A percentile compares a stretch with the other conserved stretches of the same genome.
Conservation (phyloP, 30 jellyfish, hydroid and myxozoan species). For the Turritopsis rubra region DNA sequence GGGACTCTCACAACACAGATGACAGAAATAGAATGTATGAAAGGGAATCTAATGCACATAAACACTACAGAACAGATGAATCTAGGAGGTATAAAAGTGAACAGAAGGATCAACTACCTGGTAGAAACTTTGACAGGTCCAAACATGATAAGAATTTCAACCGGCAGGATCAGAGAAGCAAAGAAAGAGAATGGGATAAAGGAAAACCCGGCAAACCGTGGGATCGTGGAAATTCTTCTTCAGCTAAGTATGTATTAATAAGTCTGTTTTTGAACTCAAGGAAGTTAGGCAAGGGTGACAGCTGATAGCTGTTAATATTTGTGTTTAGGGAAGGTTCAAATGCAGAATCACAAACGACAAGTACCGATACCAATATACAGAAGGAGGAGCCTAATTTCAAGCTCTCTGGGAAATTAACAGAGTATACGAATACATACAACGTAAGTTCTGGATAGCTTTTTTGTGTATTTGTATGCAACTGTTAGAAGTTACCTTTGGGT, state of each 20-base stretch:
- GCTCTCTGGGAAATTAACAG: conserved; percentile 93
- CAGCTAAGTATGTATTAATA: not conserved
- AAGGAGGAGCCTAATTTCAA: conserved; percentile 91
- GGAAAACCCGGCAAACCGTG: conserved; percentile 1
- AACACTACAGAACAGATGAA: not conserved
- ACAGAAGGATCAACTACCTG: not conserved
- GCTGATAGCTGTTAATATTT: too few species aligned
- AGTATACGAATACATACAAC: conserved; percentile 89
- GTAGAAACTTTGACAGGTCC: not conserved
- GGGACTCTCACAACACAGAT: not conserved
- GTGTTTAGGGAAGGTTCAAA: not conserved
- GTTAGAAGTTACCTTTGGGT: not conserved
- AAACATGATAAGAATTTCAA: not conserved
- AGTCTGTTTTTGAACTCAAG: too few species aligned
- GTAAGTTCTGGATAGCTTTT: too few species aligned
- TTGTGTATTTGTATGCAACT: too few species aligned
- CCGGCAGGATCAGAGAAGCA: conserved; percentile 4
- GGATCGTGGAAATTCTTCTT: not conserved
- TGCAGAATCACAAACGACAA: not conserved
- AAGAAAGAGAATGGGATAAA: conserved; percentile 32
- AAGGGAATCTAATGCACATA: not conserved
- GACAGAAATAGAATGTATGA: not conserved
- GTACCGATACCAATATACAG: conserved; percentile 1
- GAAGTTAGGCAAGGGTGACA: too few species aligned
- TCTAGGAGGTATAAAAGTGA: not conserved